A percentile compares a stretch with the other conserved stretches of the same genome.
Conservation (phyloP, 2,888 invertebrate genomes). For the Leptinotarsa peninsularis region DNA sequence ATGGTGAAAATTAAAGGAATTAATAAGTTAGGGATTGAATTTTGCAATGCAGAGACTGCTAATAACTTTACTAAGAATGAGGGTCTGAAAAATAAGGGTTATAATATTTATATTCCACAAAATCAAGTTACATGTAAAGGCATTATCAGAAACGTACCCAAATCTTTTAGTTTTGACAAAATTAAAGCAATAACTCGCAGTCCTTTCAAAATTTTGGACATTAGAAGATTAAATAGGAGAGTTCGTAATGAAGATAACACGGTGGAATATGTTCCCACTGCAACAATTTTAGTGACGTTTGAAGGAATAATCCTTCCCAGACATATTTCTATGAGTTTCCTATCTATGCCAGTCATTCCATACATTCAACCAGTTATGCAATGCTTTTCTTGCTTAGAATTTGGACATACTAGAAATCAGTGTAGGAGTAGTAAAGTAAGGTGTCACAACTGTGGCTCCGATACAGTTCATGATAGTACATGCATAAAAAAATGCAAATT, state of each 20-base stretch:
- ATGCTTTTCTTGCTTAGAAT: conserved; percentile 25
- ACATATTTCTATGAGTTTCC: conserved; percentile 5
- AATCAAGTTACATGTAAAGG: conserved; percentile 28
- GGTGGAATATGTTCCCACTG: conserved; percentile 2
- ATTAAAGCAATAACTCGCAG: background rate
- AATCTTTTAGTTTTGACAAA: conserved; percentile 5
- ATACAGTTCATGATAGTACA: background rate
- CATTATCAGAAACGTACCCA: background rate
- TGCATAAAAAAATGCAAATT: background rate
- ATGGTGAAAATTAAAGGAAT: background rate
- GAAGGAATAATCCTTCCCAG: conserved; percentile 21
- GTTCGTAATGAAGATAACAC: background rate
- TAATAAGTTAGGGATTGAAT: conserved; percentile 17
- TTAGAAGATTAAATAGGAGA: conserved; percentile 28
- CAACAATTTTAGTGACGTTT: conserved; percentile 22
- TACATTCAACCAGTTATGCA: conserved; percentile 22
- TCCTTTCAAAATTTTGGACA: conserved; percentile 15
- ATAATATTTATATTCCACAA: conserved; percentile 21
- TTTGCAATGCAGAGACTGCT: background rate
- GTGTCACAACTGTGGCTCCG: background rate
- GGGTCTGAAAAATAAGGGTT: background rate
- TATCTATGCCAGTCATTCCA: background rate
- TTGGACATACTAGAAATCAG: conserved; percentile 27
- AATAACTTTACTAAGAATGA: conserved; percentile 7
- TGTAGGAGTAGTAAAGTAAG: conserved; percentile 16